Percentiles rank a stretch among this genome's conserved stretches.
These are phyloP conservation scores for Drosophila dives DNA, from an alignment of 2,888 invertebrate species.

Conservation along the genomic window DNA sequence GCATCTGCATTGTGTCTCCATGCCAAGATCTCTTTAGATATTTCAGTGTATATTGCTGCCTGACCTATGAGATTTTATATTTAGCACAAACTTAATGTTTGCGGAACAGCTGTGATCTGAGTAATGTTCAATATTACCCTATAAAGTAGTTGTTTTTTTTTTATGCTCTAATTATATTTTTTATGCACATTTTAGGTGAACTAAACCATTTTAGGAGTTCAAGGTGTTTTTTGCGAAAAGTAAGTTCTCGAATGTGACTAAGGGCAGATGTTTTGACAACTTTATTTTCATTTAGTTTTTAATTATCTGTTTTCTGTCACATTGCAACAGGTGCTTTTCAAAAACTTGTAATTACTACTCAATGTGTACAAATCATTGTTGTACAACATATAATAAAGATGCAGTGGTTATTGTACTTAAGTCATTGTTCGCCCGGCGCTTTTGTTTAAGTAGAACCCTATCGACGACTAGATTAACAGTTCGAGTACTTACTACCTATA, in stretches of 20 bases:
- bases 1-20: not conserved
- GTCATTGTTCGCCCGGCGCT: conserved; percentile 21
- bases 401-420: conserved; percentile 26
- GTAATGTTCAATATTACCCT: not conserved
- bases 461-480: conserved; percentile 40
- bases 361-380: not conserved
- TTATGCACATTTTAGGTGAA: not conserved
- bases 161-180: not conserved
- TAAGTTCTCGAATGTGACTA: not conserved
- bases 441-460: conserved; percentile 15
- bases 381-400: not conserved
- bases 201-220: not conserved
- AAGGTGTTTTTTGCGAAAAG: not conserved
- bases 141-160: conserved; percentile 4
- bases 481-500: conserved; percentile 24
- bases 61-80: conserved; percentile 56
- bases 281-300: conserved; percentile 10
- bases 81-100: conserved; percentile 28
- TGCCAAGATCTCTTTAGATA: conserved; percentile 1
- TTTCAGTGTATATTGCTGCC: conserved; percentile 32
- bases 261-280: conserved; percentile 4
- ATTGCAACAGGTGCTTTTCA: conserved; percentile 1
- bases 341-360: not conserved
- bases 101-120: not conserved
- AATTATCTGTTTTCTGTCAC: conserved; percentile 2